Evolutionary conservation across 2,888 invertebrate species (phyloP).

Genomic region (Drosophila nr. medialis): DNA sequence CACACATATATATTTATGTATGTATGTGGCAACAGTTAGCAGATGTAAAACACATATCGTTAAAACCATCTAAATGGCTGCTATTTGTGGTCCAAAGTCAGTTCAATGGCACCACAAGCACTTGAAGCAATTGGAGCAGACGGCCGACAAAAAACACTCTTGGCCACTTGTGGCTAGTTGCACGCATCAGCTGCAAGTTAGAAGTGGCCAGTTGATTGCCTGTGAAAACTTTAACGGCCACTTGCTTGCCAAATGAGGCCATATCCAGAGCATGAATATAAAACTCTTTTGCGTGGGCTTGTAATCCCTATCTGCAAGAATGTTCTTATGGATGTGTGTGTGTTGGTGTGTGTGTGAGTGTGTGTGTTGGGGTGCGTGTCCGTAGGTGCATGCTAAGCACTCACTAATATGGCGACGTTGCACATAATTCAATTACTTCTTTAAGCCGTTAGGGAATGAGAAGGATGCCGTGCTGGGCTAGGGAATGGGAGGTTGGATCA

Average conservation of each 20-base stretch:
- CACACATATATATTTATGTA: background rate
- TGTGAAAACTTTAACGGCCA: conserved; percentile 34
- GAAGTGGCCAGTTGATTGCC: conserved; percentile 33
- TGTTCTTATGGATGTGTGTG: background rate
- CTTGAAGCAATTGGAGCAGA: background rate
- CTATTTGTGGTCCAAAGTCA: conserved; percentile 5
- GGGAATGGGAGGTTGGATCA: background rate
- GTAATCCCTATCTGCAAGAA: background rate
- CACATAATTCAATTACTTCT: conserved; percentile 38
- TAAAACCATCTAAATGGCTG: conserved; percentile 13
- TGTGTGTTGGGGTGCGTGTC: background rate
- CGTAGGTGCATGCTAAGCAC: background rate
- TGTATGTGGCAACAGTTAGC: background rate
- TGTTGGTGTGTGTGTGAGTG: background rate
- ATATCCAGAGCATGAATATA: background rate
- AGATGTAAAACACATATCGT: background rate
- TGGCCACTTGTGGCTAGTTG: background rate
- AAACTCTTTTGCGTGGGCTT: background rate
- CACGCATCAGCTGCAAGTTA: conserved; percentile 10
- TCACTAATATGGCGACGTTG: conserved; percentile 11
- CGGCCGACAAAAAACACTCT: background rate
- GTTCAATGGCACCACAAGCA: background rate
- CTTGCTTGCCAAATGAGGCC: conserved; percentile 11
- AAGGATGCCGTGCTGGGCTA: background rate
- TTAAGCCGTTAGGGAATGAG: background rate